Base-by-base conservation (phyloP, 2,888 invertebrate species). In the Xanthorhoe spadicearia region DNA sequence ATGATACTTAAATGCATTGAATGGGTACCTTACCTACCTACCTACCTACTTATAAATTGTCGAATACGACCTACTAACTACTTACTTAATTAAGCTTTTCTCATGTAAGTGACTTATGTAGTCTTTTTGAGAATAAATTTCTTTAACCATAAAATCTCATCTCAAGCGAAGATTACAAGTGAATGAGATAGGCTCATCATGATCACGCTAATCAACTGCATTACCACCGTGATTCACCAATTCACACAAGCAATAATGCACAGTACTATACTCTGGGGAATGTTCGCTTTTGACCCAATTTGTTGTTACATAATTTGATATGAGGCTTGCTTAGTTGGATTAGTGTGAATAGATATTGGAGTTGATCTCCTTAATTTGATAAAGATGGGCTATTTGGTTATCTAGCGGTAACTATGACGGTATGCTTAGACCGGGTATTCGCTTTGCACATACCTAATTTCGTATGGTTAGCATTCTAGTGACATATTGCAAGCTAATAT, bases 201-300 rank as follows among this genome's bases (percentile, higher is more conserved):
- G 28, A 61, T 61, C 61, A 32, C 18, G 46, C 52, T 58, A 62
- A 66, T 62, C 15, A 48, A 43, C 35, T 10, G 57, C 28, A 52
- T 60, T 48, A 61, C 8, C 53, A 8, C 5, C 15, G 43, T 61
- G 66, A 66, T 54, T 66, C 66, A 57, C 51, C 48, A 57, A 57
- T 52, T 57, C 57, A 61, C 57, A 66, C 57, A 48, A 53, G 35
- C 51, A 49, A 61, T 61, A 61, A 38, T 61, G 48, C 49, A 57
- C 38, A 49, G 52, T 13, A 61, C 46, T 38, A 50, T 17, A 55
- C 60, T 17, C 55, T 6, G 51, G 51, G 55, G 64, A 65, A 60
- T 56, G 51, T 46, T 55, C 49, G 53, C 18, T 15, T 63, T 51
- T 66, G 58, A 58, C 52, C 61, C 58, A 61, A 66, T 54, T 62